Evolutionary conservation across 2,888 invertebrate genomes (phyloP).

Genomic region (Noctua janthina): DNA sequence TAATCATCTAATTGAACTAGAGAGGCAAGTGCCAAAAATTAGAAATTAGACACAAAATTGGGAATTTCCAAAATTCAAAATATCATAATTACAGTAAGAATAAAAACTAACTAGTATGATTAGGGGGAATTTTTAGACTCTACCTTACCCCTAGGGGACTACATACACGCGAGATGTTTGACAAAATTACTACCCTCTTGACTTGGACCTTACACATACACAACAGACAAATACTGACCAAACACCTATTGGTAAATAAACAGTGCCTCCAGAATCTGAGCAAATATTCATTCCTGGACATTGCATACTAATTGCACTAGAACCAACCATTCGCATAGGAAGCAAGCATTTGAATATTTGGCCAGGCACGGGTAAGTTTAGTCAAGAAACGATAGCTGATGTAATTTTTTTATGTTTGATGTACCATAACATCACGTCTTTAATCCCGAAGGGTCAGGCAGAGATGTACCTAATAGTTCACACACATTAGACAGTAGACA

Average conservation of each 20-base stretch:
- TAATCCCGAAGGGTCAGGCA: too few species aligned
- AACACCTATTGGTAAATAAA: constrained; percentile 30
- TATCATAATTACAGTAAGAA: too few species aligned
- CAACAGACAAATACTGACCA: constrained; percentile 11
- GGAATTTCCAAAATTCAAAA: not conserved
- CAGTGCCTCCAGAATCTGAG: constrained; percentile 27
- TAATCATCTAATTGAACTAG: not conserved
- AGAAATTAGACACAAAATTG: not conserved
- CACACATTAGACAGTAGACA: too few species aligned
- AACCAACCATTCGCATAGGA: constrained; percentile 33
- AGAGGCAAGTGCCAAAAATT: not conserved
- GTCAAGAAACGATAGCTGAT: not conserved
- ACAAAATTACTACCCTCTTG: not conserved
- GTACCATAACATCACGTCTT: too few species aligned
- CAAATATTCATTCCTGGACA: constrained; percentile 39
- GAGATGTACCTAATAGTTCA: too few species aligned
- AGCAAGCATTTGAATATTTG: constrained; percentile 36
- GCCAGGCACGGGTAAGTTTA: not conserved
- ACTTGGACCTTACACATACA: constrained; percentile 5
- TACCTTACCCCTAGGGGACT: not conserved
- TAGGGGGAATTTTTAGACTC: not conserved
- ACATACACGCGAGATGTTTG: not conserved
- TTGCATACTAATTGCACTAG: constrained; percentile 55
- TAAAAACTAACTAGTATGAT: not conserved
- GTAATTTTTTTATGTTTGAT: not conserved